Conservation (phyloP, 2,888 invertebrate species). For the Mythimna albipuncta region DNA sequence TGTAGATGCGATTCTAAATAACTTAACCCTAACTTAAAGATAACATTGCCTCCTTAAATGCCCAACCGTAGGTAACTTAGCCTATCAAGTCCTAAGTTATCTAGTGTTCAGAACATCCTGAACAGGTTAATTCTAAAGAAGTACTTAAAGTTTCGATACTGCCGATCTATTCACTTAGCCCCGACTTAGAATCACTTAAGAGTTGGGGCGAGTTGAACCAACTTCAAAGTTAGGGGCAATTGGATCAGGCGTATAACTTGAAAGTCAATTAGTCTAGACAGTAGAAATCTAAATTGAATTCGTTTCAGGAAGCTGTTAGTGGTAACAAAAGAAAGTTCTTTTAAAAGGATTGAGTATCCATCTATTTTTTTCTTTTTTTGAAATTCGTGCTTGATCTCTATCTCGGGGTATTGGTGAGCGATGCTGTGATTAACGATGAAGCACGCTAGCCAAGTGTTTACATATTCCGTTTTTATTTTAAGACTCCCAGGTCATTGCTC, state of each 20-base stretch:
- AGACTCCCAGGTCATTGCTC: too few species aligned
- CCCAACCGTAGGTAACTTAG: constrained; percentile 2
- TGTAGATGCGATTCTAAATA: constrained; percentile 23
- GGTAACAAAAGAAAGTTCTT: background rate
- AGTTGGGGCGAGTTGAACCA: constrained; percentile 15
- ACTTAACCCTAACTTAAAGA: constrained; percentile 6
- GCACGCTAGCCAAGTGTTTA: too few species aligned
- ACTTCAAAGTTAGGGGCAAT: constrained; percentile 24
- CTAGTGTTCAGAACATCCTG: constrained; percentile 15
- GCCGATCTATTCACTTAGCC: constrained; percentile 37
- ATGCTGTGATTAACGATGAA: too few species aligned
- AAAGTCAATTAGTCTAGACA: constrained; percentile 23
- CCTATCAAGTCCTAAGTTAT: constrained; percentile 26
- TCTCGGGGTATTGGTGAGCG: too few species aligned
- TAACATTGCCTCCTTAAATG: constrained; percentile 6
- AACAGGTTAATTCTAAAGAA: constrained; percentile 24
- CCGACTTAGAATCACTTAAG: constrained; percentile 54
- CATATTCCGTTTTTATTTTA: too few species aligned
- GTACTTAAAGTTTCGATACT: constrained; percentile 39
- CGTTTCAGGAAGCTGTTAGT: background rate
- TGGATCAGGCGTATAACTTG: constrained; percentile 25
- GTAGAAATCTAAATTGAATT: constrained; percentile 33
- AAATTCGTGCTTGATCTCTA: too few species aligned
- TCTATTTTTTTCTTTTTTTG: too few species aligned
- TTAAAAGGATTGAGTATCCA: too few species aligned